Conservation (phyloP, 2,113 vertebrate genomes). For the Uria aalge region DNA sequence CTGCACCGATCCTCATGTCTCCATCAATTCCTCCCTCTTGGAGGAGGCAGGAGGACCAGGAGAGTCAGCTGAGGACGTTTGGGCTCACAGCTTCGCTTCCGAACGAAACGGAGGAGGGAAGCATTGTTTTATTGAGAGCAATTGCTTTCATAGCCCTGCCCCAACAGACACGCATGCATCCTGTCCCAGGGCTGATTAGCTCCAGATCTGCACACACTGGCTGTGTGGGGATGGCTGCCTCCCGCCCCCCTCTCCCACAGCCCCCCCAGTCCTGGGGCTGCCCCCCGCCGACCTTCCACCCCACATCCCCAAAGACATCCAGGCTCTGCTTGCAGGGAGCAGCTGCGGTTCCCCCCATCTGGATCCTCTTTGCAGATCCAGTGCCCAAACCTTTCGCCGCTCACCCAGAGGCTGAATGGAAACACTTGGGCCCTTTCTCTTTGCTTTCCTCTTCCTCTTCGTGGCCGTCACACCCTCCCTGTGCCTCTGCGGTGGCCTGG, state of each 20-base stretch:
- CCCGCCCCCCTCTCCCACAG: neutral
- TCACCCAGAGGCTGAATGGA: neutral
- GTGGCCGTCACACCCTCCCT: neutral
- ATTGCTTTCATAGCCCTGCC: neutral
- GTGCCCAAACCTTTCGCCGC: neutral
- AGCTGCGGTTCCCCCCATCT: slow-evolving; percentile 31
- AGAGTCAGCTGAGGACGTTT: slow-evolving; percentile 44
- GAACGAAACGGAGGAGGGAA: neutral
- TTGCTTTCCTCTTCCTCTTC: neutral
- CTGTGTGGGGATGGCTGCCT: neutral
- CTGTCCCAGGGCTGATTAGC: neutral
- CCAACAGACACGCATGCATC: neutral
- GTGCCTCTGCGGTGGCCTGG: fast-evolving
- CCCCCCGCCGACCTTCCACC: neutral
- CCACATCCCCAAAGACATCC: neutral
- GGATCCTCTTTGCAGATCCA: slow-evolving; percentile 43
- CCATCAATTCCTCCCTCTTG: neutral
- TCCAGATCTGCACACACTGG: neutral
- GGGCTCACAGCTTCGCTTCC: slow-evolving; percentile 31
- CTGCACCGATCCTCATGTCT: neutral
- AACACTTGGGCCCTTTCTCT: slow-evolving; percentile 14
- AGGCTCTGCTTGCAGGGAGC: neutral
- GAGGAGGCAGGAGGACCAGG: neutral
- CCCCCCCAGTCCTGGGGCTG: neutral
- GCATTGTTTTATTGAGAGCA: slow-evolving; percentile 24